Percentiles rank a stretch among this genome's conserved stretches.
Evolutionary conservation across 1,140 invertebrate genomes (phyloP).

Genomic region (Brachionus koreanus): DNA sequence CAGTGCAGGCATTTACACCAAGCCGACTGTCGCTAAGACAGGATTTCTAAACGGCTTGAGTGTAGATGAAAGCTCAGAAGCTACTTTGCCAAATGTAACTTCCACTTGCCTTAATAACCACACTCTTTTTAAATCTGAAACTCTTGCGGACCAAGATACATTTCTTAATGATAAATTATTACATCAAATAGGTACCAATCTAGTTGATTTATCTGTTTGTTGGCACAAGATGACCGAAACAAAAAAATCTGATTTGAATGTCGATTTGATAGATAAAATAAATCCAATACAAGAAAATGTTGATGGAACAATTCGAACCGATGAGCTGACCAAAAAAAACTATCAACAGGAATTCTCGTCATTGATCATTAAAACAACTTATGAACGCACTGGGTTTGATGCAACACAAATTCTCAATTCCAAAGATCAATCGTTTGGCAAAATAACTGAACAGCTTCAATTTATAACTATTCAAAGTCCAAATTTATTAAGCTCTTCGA

Average conservation of each 20-base stretch:
- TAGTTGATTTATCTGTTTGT: slow-evolving; percentile 39
- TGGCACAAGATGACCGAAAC: slow-evolving; percentile 26
- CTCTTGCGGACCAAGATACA: not conserved
- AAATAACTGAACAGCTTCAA: slow-evolving; percentile 1
- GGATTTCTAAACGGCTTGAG: not conserved
- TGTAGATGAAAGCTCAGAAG: not conserved
- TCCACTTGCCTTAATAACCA: not conserved
- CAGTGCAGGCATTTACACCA: slow-evolving; percentile 17
- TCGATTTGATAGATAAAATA: not conserved
- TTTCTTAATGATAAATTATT: slow-evolving; percentile 30
- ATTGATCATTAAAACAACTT: slow-evolving; percentile 9
- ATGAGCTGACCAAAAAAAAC: slow-evolving; percentile 4
- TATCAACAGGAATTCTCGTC: slow-evolving; percentile 2
- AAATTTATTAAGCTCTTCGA: not conserved
- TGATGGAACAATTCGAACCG: not conserved
- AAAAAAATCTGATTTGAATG: not conserved
- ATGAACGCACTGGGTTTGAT: not conserved
- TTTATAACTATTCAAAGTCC: slow-evolving; percentile 21
- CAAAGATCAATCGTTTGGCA: not conserved
- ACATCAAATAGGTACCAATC: slow-evolving; percentile 45
- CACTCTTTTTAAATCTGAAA: slow-evolving; percentile 11
- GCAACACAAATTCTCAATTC: not conserved
- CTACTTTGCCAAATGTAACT: not conserved
- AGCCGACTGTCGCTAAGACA: not conserved
- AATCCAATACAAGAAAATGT: not conserved